These are phyloP conservation scores for Spea bombifrons DNA, from an alignment of 2,113 vertebrate genomes.

Conservation along the genomic window DNA sequence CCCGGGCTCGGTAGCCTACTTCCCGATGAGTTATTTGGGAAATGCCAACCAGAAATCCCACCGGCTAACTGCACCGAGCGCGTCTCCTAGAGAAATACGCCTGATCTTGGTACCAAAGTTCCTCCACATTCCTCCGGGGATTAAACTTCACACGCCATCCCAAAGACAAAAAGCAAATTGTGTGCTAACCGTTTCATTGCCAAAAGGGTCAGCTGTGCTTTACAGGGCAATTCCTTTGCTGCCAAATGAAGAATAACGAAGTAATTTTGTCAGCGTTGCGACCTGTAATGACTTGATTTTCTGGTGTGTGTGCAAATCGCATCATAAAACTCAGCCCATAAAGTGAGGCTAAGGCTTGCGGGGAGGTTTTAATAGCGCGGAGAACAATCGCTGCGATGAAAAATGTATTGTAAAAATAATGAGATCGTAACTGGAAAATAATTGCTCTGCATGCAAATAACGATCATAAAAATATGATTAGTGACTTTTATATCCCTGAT, in stretches of 20 bases:
- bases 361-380: slow-evolving; percentile 6
- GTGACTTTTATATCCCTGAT: neutral
- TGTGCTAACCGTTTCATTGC: neutral
- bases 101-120: neutral
- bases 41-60: no score
- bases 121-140: slow-evolving; percentile 23
- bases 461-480: neutral
- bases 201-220: slow-evolving; percentile 18
- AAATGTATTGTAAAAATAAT: slow-evolving; percentile 29
- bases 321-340: slow-evolving; percentile 22
- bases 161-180: slow-evolving; percentile 20
- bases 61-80: no score
- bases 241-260: slow-evolving; percentile 12
- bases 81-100: neutral
- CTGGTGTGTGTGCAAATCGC: neutral
- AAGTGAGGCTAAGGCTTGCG: slow-evolving; percentile 4
- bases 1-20: no score
- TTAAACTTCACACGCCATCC: slow-evolving; percentile 31
- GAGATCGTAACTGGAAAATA: slow-evolving; percentile 13
- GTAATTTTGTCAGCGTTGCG: neutral
- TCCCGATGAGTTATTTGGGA: no score
- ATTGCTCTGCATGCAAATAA: neutral
- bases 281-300: slow-evolving; percentile 20
- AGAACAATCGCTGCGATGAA: slow-evolving; percentile 4
- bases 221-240: neutral